Conservation (phyloP, 2,888 invertebrate genomes). For the Scaptomyza polygonia region DNA sequence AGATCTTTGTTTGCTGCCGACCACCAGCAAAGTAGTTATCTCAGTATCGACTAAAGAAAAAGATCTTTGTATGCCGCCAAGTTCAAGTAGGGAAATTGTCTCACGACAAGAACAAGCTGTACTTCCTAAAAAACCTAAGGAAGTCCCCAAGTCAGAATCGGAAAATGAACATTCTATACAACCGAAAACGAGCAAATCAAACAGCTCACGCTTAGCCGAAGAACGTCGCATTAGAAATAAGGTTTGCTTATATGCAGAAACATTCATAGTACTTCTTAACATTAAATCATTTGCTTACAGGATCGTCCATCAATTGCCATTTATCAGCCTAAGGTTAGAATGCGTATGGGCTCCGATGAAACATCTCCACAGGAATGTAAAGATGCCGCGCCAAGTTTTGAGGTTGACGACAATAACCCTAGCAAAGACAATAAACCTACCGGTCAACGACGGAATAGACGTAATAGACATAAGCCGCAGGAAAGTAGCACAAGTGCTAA, state of each 20-base stretch:
- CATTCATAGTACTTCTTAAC: neutral
- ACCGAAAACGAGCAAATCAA: conserved; percentile 8
- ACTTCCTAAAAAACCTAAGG: conserved; percentile 6
- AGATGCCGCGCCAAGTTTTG: conserved; percentile 36
- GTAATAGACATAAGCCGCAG: conserved; percentile 51
- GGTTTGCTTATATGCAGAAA: conserved; percentile 53
- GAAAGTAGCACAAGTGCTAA: conserved; percentile 52
- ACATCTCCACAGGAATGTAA: conserved; percentile 35
- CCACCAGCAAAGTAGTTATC: neutral
- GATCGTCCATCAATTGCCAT: conserved; percentile 95
- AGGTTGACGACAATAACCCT: conserved; percentile 11
- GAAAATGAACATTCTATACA: conserved; percentile 7
- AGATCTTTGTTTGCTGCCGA: neutral
- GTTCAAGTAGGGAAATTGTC: neutral
- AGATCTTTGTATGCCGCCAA: neutral
- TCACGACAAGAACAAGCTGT: neutral
- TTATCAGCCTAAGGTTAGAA: conserved; percentile 89
- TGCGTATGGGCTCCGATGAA: conserved; percentile 71
- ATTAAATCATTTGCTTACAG: conserved; percentile 82
- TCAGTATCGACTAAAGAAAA: too few species aligned
- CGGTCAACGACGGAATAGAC: conserved; percentile 44
- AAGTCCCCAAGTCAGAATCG: too few species aligned
- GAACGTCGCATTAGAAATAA: conserved; percentile 83
- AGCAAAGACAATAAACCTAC: conserved; percentile 44
- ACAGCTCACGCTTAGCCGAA: conserved; percentile 58